These are phyloP conservation scores for Spilosoma lubricipeda DNA, from an alignment of 2,888 invertebrate genomes.

Conservation along the genomic window DNA sequence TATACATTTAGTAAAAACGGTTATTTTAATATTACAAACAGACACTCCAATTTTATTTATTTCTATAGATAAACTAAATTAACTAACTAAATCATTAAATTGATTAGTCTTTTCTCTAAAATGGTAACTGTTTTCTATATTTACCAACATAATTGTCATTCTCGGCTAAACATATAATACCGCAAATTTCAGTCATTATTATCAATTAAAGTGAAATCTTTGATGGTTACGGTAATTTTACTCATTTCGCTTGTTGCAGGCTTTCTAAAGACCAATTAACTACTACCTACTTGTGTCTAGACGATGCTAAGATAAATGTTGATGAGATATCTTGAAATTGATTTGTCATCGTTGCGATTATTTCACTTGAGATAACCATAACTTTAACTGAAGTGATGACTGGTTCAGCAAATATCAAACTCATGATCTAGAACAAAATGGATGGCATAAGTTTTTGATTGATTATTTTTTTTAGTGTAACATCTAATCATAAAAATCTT, in stretches of 20 bases:
- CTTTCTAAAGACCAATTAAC: conserved; percentile 64
- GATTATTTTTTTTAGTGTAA: background rate
- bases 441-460: background rate
- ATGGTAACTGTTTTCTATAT: background rate
- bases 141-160: conserved; percentile 13
- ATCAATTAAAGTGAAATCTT: conserved; percentile 54
- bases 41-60: no score
- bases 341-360: conserved; percentile 33
- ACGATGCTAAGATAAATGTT: conserved; percentile 42
- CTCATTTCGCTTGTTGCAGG: conserved; percentile 50
- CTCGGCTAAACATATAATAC: conserved; percentile 27
- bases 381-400: background rate
- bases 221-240: conserved; percentile 50
- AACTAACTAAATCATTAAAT: background rate
- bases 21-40: no score
- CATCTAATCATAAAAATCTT: background rate
- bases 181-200: conserved; percentile 50
- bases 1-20: no score
- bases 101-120: background rate
- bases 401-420: conserved; percentile 1
- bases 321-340: conserved; percentile 49
- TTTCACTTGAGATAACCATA: conserved; percentile 10
- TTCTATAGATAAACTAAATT: no score
- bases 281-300: conserved; percentile 51
- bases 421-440: background rate